Evolutionary conservation across 2,797 vertebrate genomes (phyloP).

Genomic region (Sparidentex hasta): DNA sequence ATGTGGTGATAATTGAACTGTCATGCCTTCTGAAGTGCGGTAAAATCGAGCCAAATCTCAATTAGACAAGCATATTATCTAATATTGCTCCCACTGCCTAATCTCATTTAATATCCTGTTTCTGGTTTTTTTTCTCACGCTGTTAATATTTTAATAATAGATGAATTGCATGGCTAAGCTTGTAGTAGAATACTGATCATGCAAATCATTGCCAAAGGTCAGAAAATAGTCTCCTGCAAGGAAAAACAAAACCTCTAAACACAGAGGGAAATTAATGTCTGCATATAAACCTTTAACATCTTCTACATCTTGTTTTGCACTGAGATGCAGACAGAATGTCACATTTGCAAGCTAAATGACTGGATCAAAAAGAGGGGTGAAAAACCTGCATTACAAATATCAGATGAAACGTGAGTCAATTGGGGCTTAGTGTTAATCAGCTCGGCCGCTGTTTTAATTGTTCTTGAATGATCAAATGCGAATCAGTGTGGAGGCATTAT

Average conservation of each 20-base stretch:
- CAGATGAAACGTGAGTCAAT: slow-evolving; percentile 58
- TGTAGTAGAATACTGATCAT: slow-evolving; percentile 22
- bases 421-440: slow-evolving; percentile 69
- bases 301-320: slow-evolving; percentile 24
- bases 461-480: slow-evolving; percentile 73
- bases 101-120: slow-evolving; percentile 76
- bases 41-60: slow-evolving; percentile 76
- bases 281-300: not conserved
- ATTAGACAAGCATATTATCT: slow-evolving; percentile 79
- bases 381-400: slow-evolving; percentile 62
- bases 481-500: slow-evolving; percentile 73
- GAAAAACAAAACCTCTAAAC: slow-evolving; percentile 16
- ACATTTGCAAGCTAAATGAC: slow-evolving; percentile 48
- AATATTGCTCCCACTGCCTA: slow-evolving; percentile 71
- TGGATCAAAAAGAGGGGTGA: slow-evolving; percentile 2
- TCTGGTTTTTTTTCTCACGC: slow-evolving; percentile 48
- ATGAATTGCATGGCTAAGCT: slow-evolving; percentile 53
- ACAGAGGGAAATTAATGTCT: slow-evolving; percentile 22
- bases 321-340: not conserved
- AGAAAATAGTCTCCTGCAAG: slow-evolving; percentile 25
- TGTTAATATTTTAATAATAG: slow-evolving; percentile 75
- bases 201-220: slow-evolving; percentile 46
- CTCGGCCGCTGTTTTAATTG: slow-evolving; percentile 69
- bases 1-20: slow-evolving; percentile 77
- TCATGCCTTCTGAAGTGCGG: slow-evolving; percentile 65